A percentile compares a stretch with the other conserved stretches of the same genome.
Evolutionary conservation across 2,888 invertebrate genomes (phyloP).

Genomic region (Crepidodera aurea): DNA sequence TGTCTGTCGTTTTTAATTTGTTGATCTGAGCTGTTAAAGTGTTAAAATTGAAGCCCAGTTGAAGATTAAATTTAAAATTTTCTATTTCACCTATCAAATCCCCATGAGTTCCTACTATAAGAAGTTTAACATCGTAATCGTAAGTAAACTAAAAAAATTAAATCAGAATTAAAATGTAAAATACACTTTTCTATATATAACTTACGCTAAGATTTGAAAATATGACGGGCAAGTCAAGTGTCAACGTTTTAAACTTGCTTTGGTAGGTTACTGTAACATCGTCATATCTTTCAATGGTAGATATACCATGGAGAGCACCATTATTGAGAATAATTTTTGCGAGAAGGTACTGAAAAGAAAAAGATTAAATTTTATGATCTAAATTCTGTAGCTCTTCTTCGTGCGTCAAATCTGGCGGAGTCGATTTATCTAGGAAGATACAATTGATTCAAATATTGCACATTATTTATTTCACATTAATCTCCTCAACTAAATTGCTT

Average conservation of each 20-base stretch:
- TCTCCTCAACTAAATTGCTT: too few species aligned
- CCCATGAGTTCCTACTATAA: background rate
- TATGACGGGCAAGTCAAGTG: slow-evolving; percentile 7
- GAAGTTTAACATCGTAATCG: slow-evolving; percentile 1
- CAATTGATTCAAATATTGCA: too few species aligned
- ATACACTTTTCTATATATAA: too few species aligned
- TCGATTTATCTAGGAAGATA: too few species aligned
- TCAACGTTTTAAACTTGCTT: background rate
- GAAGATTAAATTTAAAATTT: slow-evolving; percentile 11
- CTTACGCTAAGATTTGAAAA: slow-evolving; percentile 13
- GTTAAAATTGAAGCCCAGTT: background rate
- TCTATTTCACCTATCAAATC: slow-evolving; percentile 6
- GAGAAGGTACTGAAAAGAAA: slow-evolving; percentile 23
- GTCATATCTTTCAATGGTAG: slow-evolving; percentile 7
- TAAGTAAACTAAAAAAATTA: slow-evolving; percentile 18
- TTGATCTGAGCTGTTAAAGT: background rate
- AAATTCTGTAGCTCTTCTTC: too few species aligned
- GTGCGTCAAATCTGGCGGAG: too few species aligned
- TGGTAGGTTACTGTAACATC: slow-evolving; percentile 11
- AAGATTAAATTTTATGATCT: too few species aligned
- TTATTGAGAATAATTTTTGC: slow-evolving; percentile 6
- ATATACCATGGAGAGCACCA: slow-evolving; percentile 17
- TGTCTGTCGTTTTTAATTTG: slow-evolving; percentile 14
- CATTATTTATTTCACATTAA: too few species aligned
- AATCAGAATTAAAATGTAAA: too few species aligned